Conservation (phyloP, 2,797 vertebrate genomes). For the Nasua narica region DNA sequence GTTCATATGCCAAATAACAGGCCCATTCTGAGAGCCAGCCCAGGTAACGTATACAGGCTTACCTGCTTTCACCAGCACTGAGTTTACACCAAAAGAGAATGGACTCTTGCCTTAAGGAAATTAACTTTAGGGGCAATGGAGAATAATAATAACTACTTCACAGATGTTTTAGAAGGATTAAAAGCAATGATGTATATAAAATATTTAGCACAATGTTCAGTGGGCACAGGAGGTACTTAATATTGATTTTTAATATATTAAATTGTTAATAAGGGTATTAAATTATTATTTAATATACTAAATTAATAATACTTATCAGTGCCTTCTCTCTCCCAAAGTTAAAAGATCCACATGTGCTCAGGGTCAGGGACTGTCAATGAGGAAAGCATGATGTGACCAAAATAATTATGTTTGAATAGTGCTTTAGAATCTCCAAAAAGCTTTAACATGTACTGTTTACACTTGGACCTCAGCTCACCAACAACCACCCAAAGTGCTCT, state of each 20-base stretch:
- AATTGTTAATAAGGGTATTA: neutral
- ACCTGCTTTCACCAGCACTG: neutral
- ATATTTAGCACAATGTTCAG: neutral
- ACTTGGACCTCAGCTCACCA: neutral
- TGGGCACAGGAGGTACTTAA: neutral
- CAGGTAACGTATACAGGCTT: neutral
- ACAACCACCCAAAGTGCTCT: neutral
- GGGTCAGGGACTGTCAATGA: neutral
- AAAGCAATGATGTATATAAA: neutral
- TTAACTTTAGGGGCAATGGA: neutral
- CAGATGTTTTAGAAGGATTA: neutral
- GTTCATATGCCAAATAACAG: neutral
- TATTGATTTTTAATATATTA: neutral
- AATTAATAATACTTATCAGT: neutral
- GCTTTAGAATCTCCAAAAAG: neutral
- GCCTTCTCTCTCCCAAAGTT: neutral
- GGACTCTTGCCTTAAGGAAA: neutral
- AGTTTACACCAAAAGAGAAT: neutral
- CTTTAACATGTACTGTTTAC: neutral
- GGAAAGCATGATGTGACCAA: neutral
- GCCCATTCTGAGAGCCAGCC: neutral
- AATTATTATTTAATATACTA: neutral
- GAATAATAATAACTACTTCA: constrained; percentile 18
- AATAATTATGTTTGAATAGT: neutral
- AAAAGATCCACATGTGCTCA: neutral